These are phyloP conservation scores for Muschampia plurimacula DNA, from an alignment of 2,888 invertebrate species.

Conservation along the genomic window DNA sequence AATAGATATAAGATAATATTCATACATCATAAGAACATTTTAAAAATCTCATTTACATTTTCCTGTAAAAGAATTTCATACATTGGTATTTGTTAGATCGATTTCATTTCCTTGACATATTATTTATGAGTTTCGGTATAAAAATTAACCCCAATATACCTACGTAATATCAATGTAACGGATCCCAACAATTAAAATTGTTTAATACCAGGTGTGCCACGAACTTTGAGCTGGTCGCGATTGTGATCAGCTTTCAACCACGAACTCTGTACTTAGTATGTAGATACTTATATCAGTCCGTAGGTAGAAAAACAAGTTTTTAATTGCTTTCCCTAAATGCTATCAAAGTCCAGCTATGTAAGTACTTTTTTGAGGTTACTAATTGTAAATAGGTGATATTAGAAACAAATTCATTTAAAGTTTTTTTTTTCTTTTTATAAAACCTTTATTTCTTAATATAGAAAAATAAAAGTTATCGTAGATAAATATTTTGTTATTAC, in stretches of 20 bases:
- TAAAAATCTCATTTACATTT: no score
- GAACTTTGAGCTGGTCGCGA: constrained; percentile 8
- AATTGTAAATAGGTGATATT: background rate
- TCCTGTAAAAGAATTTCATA: no score
- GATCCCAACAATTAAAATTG: constrained; percentile 12
- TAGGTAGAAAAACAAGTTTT: constrained; percentile 1
- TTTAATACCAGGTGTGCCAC: constrained; percentile 26
- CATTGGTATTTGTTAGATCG: background rate
- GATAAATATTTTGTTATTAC: no score
- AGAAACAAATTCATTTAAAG: background rate
- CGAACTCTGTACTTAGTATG: background rate
- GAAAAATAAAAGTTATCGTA: no score
- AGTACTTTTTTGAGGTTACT: background rate
- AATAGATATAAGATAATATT: no score
- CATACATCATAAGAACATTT: no score
- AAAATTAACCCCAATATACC: background rate
- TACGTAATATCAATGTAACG: background rate
- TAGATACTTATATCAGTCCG: constrained; percentile 6
- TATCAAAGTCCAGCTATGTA: no score
- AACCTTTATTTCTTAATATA: no score
- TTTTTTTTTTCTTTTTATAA: no score
- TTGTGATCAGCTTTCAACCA: constrained; percentile 21
- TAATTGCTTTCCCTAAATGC: background rate
- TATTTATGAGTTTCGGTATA: no score
- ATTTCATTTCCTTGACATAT: background rate